Conservation (phyloP, 2,113 vertebrate genomes). For the Zingel zingel region DNA sequence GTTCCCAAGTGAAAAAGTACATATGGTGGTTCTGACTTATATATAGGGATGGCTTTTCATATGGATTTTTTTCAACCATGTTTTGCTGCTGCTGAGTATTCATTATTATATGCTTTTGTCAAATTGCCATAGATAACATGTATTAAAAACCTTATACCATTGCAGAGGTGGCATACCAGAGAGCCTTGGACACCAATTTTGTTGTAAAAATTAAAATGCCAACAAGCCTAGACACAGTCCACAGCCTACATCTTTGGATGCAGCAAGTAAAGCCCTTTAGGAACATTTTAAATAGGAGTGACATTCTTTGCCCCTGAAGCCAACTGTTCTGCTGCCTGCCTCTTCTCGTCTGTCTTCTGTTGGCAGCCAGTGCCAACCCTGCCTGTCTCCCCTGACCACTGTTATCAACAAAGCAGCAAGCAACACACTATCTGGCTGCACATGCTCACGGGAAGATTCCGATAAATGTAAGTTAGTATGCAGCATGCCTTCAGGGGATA, state of each 20-base stretch:
- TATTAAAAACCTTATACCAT: not conserved
- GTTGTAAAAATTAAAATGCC: not conserved
- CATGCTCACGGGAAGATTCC: conserved; percentile 57
- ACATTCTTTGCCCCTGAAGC: conserved; percentile 49
- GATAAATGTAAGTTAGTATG: conserved; percentile 72
- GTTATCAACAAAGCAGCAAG: conserved; percentile 71
- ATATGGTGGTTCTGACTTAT: conserved; percentile 35
- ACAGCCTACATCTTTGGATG: conserved; percentile 19
- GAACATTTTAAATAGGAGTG: conserved; percentile 53
- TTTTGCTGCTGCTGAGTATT: not conserved
- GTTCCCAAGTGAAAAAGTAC: conserved; percentile 44
- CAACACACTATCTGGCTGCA: conserved; percentile 60
- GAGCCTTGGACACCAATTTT: not conserved
- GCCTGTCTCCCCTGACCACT: conserved; percentile 55
- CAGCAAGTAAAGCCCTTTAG: conserved; percentile 40
- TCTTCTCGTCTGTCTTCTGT: conserved; percentile 69
- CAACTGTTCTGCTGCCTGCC: conserved; percentile 47
- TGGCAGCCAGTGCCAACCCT: conserved; percentile 50
- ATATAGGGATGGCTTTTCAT: not conserved
- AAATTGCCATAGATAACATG: not conserved
- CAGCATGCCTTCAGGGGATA: conserved; percentile 43
- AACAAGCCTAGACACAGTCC: not conserved
- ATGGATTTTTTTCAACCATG: conserved; percentile 8
- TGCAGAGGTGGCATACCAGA: not conserved
- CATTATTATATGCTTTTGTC: not conserved